Percentiles rank a stretch among this genome's conserved stretches.
Conservation (phyloP, 2,888 invertebrate genomes). For the Melangyna quadrimaculata region DNA sequence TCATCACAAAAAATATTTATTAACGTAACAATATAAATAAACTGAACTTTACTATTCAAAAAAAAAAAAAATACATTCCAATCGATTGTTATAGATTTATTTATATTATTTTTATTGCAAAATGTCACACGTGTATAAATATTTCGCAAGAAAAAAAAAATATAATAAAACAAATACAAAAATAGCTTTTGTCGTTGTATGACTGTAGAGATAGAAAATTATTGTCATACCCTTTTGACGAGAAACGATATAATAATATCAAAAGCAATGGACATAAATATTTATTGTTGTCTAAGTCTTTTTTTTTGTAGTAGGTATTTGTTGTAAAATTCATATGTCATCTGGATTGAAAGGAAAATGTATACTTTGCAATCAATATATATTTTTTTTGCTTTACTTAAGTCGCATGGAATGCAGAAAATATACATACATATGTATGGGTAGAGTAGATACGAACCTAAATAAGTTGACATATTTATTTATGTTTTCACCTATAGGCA, state of each 20-base stretch:
- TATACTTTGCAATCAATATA: slow-evolving; percentile 61
- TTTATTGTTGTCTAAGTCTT: slow-evolving; percentile 12
- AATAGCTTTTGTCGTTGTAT: slow-evolving; percentile 1
- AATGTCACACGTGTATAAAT: not conserved
- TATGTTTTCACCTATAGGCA: not conserved
- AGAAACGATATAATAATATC: slow-evolving; percentile 16
- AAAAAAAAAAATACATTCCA: not conserved
- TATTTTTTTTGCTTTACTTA: not conserved
- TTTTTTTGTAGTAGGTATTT: not conserved
- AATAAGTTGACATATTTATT: slow-evolving; percentile 16
- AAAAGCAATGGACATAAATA: slow-evolving; percentile 12
- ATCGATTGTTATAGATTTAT: slow-evolving; percentile 9
- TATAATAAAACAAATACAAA: not conserved
- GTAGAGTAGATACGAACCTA: no score
- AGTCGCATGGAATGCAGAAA: slow-evolving; percentile 9
- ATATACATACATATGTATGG: not conserved
- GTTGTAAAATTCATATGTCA: slow-evolving; percentile 49
- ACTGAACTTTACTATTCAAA: not conserved
- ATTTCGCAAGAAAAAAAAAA: not conserved
- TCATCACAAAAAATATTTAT: not conserved
- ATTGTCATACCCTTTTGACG: slow-evolving; percentile 5
- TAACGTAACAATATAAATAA: not conserved
- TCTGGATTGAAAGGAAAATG: slow-evolving; percentile 37
- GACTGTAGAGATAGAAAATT: not conserved
- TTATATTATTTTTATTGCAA: slow-evolving; percentile 11